These are phyloP conservation scores for Nannobrachium achirus DNA, from an alignment of 2,113 vertebrate species.

Conservation along the genomic window DNA sequence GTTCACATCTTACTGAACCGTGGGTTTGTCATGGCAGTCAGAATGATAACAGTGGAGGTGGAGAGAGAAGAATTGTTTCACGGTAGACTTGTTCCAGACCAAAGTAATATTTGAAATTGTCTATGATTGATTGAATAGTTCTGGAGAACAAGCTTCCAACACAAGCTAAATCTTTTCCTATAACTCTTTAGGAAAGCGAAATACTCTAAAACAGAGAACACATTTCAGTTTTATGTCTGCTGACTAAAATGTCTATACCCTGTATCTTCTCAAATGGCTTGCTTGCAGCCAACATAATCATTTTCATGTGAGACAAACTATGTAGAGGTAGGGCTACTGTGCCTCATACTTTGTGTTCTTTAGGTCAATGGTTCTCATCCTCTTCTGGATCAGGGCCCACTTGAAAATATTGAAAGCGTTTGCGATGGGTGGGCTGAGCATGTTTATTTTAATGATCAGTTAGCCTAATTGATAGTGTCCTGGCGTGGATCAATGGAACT, in stretches of 20 bases:
- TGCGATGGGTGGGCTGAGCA: no score
- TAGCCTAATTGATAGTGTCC: no score
- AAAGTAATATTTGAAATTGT: conserved; percentile 23
- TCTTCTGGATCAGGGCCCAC: no score
- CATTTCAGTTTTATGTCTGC: conserved; percentile 37
- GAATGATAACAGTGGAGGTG: conserved; percentile 22
- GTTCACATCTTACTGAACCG: conserved; percentile 27
- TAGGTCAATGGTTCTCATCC: no score
- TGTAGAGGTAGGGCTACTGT: background rate
- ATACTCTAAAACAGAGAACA: conserved; percentile 25
- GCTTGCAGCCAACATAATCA: conserved; percentile 29
- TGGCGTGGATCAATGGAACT: no score
- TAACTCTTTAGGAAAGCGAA: conserved; percentile 16
- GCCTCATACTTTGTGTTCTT: conserved; percentile 8
- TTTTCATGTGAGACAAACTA: conserved; percentile 34
- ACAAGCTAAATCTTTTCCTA: conserved; percentile 16
- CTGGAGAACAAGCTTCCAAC: conserved; percentile 13
- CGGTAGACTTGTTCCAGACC: background rate
- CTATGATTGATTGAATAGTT: conserved; percentile 41
- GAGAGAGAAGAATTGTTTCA: conserved; percentile 20
- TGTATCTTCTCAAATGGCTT: background rate
- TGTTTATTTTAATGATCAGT: no score
- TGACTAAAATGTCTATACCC: conserved; percentile 17
- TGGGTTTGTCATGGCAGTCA: conserved; percentile 31
- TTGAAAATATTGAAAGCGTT: no score